Percentiles rank a stretch among this genome's conserved stretches.
These are phyloP conservation scores for Plecotus auritus DNA, from an alignment of 2,113 vertebrate genomes.

Conservation along the genomic window DNA sequence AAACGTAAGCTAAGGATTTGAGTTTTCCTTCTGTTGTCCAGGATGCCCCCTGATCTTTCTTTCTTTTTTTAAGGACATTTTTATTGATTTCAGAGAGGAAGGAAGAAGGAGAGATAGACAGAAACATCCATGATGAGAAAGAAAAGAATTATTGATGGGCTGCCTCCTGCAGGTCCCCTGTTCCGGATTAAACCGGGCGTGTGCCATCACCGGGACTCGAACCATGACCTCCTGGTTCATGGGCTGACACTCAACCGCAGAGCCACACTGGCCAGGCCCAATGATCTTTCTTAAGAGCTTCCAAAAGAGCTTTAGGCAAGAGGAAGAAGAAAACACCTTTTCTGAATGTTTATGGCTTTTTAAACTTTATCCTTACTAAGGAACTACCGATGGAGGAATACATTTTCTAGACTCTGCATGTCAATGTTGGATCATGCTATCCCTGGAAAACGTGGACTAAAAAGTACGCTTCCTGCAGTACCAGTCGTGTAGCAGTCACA, in stretches of 20 bases:
- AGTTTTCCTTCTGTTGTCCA: neutral
- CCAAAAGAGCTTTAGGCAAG: neutral
- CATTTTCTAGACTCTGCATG: neutral
- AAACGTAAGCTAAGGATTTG: neutral
- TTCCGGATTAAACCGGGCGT: no score
- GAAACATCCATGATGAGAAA: no score
- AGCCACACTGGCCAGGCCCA: no score
- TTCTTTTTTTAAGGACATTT: no score
- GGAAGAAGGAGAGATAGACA: no score
- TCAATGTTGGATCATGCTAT: neutral
- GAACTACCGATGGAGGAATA: neutral
- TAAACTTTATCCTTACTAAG: neutral
- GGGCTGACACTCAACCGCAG: no score
- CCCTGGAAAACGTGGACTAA: neutral
- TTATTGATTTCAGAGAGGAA: no score
- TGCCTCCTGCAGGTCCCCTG: no score
- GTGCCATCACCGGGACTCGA: no score
- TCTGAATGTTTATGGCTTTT: neutral
- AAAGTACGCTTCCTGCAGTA: neutral
- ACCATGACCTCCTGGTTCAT: no score
- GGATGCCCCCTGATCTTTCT: neutral
- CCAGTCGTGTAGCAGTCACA: accelerated
- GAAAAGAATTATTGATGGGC: no score
- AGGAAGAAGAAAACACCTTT: neutral
- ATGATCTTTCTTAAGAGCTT: neutral